phyloP scores from a whole-genome alignment of 2,797 vertebrate genomes.

The Falco cherrug region DNA sequence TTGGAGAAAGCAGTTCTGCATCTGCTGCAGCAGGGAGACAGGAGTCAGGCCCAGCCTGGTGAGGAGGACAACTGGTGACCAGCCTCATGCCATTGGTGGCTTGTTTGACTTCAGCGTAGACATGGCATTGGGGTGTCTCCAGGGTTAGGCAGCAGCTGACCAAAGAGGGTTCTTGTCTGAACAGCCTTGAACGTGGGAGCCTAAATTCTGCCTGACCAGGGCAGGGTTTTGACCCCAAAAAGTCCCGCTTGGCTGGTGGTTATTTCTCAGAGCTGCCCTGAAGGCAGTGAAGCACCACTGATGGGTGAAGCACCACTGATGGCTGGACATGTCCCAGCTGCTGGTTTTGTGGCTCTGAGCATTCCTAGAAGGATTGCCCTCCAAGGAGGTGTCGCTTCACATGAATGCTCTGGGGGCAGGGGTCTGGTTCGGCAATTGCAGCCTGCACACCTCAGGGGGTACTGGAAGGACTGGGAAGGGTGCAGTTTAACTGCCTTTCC shows the following conservation, averaged over 20 bases:
- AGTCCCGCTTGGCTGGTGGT: neutral
- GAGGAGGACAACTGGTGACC: fast-evolving
- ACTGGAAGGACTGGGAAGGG: neutral
- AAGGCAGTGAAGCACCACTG: neutral
- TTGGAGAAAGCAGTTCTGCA: neutral
- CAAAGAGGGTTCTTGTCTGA: neutral
- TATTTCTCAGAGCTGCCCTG: neutral
- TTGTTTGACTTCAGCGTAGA: fast-evolving
- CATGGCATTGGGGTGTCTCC: neutral
- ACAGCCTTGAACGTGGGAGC: fast-evolving
- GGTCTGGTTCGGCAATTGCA: neutral
- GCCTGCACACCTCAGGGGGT: fast-evolving
- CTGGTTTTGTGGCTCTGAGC: neutral
- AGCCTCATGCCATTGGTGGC: fast-evolving
- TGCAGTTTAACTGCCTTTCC: neutral
- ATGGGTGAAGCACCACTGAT: neutral
- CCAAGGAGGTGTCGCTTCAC: fast-evolving
- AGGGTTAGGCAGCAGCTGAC: neutral
- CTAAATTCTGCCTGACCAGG: neutral
- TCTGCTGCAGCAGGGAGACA: neutral
- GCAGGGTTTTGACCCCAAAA: neutral
- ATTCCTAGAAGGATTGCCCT: neutral
- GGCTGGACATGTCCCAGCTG: neutral
- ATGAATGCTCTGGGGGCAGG: fast-evolving
- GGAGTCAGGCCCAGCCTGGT: neutral